A percentile compares a stretch with the other conserved stretches of the same genome.
These are phyloP conservation scores for Seira sanloemensis DNA, from an alignment of 2,888 invertebrate species.

Conservation along the genomic window DNA sequence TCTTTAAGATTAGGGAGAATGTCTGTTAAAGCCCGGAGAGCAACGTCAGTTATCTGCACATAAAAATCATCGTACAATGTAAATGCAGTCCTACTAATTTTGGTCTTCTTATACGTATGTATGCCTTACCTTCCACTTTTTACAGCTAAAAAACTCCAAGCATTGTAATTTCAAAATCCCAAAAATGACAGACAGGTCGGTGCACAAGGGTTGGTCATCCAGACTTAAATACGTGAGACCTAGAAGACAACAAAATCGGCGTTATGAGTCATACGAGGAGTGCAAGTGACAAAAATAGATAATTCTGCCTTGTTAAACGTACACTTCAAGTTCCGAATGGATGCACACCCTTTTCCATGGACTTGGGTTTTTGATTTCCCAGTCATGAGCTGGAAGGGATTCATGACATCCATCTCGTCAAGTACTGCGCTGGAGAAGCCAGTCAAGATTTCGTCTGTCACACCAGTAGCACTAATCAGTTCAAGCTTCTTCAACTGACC, in stretches of 20 bases:
- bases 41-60: slow-evolving; percentile 55
- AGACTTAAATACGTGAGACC: slow-evolving; percentile 54
- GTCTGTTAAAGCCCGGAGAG: slow-evolving; percentile 46
- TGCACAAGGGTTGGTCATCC: slow-evolving; percentile 57
- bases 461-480: slow-evolving; percentile 49
- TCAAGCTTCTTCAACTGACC: slow-evolving; percentile 49
- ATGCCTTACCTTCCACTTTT: slow-evolving; percentile 64
- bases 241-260: slow-evolving; percentile 20
- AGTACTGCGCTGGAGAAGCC: slow-evolving; percentile 56
- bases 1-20: slow-evolving; percentile 40
- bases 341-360: not conserved
- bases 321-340: slow-evolving; percentile 61
- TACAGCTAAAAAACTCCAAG: slow-evolving; percentile 55
- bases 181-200: slow-evolving; percentile 59
- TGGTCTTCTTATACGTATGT: not conserved
- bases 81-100: no score
- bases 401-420: slow-evolving; percentile 59
- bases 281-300: not conserved
- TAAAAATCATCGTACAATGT: no score
- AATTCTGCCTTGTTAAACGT: no score
- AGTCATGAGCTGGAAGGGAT: slow-evolving; percentile 48
- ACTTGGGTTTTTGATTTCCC: slow-evolving; percentile 18
- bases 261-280: not conserved
- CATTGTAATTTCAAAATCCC: slow-evolving; percentile 50
- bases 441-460: slow-evolving; percentile 61